Evolutionary conservation across 2,888 invertebrate genomes (phyloP), one percentile per base, ranked within the genome.

Genomic region (Papilio protenor): DNA sequence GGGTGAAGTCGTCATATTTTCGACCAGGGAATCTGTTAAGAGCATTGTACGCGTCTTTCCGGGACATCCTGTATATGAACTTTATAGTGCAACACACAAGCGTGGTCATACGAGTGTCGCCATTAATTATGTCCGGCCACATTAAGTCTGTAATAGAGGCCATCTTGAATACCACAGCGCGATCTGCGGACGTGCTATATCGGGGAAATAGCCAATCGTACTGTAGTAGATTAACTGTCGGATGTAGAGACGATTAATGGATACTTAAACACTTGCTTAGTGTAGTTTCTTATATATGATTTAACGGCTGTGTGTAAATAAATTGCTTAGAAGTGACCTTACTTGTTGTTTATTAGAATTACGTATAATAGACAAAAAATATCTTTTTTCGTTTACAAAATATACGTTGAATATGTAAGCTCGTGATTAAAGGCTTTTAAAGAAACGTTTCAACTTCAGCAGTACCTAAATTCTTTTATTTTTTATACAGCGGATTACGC

Each of bases 81-180:
- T 23, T 59, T 18, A 59, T 59, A 59, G 33, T 66, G 66, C 40
- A 66, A 66, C 40, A 40, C 10, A 40, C 40, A 66, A 40, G 66
- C n/a, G n/a, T 66, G 66, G 66, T 66, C 66, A 11, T 40, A 66
- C 23, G 61, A 52, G 33, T 49, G 75, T 75, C 75, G 76, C 72
- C 61, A 76, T 76, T 76, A 76, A 72, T 76, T 72, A 64, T 40
- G 61, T 76, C 76, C 76, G 59, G 70, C 47, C 71, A 64, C 72
- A 76, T 76, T 76, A 76, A 72, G 72, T 52, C 61, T 33, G 72
- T 72, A 76, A 75, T 72, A 40, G 71, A 61, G 76, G 71, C 76
- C 76, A 72, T 76, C 61, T 76, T 76, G 70, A 27, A 64, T 66
- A 57, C 64, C 64, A 66, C 64, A 66, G n/a, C 64, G 64, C 40